Conservation (phyloP, 2,888 invertebrate genomes). For the Tachystola acroxantha region DNA sequence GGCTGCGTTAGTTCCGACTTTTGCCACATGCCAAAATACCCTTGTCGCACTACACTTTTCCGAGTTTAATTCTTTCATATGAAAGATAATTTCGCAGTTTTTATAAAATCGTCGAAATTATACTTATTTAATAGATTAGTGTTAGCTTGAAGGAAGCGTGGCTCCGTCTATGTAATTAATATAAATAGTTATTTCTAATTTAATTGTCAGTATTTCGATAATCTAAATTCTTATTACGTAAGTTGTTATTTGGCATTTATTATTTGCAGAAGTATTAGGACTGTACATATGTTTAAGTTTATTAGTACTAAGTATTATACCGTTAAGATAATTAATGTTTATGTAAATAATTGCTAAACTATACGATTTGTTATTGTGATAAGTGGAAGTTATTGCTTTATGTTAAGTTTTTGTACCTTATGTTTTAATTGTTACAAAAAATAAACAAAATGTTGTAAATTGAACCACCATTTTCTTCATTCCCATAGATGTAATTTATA, state of each 20-base stretch:
- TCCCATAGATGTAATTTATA: too few relatives aligned
- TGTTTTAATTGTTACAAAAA: conserved; percentile 27
- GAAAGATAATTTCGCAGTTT: too few relatives aligned
- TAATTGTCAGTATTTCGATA: conserved; percentile 1
- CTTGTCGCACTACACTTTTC: too few relatives aligned
- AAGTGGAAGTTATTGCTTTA: conserved; percentile 22
- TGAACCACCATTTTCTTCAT: conserved; percentile 16
- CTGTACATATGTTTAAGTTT: conserved; percentile 8
- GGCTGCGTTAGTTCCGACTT: too few relatives aligned
- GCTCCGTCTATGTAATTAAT: neutral
- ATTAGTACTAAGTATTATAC: conserved; percentile 8
- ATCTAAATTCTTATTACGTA: conserved; percentile 4
- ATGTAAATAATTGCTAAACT: conserved; percentile 7
- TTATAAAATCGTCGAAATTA: too few relatives aligned
- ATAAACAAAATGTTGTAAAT: conserved; percentile 14
- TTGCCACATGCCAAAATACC: too few relatives aligned
- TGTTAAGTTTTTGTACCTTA: conserved; percentile 14
- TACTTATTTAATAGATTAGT: too few relatives aligned
- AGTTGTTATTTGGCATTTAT: conserved; percentile 28
- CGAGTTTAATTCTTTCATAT: too few relatives aligned
- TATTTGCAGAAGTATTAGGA: conserved; percentile 10
- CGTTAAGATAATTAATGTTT: conserved; percentile 18
- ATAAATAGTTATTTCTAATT: neutral
- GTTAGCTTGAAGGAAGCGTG: too few relatives aligned
- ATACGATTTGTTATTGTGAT: conserved; percentile 35